Evolutionary conservation across 2,113 vertebrate genomes (phyloP), one percentile per base, ranked within the genome.

Genomic region (Uria lomvia): DNA sequence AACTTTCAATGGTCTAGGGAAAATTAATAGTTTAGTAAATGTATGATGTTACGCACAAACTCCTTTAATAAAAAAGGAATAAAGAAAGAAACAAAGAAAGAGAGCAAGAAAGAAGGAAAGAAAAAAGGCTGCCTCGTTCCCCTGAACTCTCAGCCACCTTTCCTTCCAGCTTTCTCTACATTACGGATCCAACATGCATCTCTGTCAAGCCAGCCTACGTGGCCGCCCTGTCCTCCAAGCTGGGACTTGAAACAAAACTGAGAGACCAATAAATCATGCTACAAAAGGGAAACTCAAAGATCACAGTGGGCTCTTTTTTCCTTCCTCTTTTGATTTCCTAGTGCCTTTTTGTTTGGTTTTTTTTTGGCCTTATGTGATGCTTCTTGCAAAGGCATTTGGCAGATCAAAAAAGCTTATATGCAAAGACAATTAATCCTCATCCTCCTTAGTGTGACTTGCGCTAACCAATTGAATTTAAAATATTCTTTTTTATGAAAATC

Each of bases 261-360:
- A 95, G 63, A 91, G 29, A 88, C 66, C 83, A 84, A 95, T 94
- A 96, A 95, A 97, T 96, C 95, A 96, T 55, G 38, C n/a, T 73
- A 90, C 55, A 91, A 94, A 91, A 90, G 29, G 56, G 53, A 92
- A 90, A 67, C 59, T 91, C 74, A 85, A 67, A 91, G 55, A 91
- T 18, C 45, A 72, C 53, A 62, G n/a, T 6, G 55, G 66, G 36
- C 18, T 94, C 60, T 62, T 87, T 89, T 85, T 55, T 71, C 14
- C 17, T 87, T 78, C 27, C n/a, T 71, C 42, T 76, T 93, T 81
- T 89, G 45, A 89, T 86, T 93, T 94, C 38, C 47, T 29, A 50
- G 6, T 53, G 53, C 12, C 5, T n/a, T 63, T 52, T 38, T 12
- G 53, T 32, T 18, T 55, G 53, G 40, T 47, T 32, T 42, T 53